Evolutionary conservation across 2,888 invertebrate species (phyloP).

Genomic region (Chymomyza fuscimana): DNA sequence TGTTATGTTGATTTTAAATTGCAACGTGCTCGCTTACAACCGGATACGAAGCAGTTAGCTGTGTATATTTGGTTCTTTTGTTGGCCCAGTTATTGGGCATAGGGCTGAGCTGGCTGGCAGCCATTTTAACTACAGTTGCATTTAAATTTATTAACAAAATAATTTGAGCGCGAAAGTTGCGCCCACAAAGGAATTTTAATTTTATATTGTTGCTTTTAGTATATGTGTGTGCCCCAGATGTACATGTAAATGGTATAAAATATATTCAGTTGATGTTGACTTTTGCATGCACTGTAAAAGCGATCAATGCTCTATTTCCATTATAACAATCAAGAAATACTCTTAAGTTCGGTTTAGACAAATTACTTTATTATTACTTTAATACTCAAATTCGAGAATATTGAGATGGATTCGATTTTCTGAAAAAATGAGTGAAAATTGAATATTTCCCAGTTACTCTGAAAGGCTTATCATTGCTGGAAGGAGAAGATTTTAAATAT

Average conservation of each 20-base stretch:
- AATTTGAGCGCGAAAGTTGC: slow-evolving; percentile 40
- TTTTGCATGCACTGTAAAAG: slow-evolving; percentile 3
- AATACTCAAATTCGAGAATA: no score
- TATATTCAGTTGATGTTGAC: slow-evolving; percentile 6
- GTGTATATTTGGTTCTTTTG: background rate
- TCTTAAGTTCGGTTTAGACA: no score
- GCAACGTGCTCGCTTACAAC: slow-evolving; percentile 11
- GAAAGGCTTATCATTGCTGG: no score
- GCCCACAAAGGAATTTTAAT: slow-evolving; percentile 53
- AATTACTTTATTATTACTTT: no score
- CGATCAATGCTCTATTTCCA: no score
- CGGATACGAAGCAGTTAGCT: background rate
- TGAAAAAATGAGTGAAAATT: no score
- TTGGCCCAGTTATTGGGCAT: background rate
- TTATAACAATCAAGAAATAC: no score
- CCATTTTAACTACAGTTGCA: slow-evolving; percentile 48
- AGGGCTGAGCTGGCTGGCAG: background rate
- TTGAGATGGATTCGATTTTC: no score
- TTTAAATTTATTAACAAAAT: slow-evolving; percentile 67
- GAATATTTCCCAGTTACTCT: no score
- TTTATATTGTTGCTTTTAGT: slow-evolving; percentile 32
- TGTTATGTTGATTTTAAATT: slow-evolving; percentile 16
- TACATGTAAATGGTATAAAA: background rate
- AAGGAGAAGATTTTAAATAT: no score
- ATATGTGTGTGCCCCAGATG: background rate